Percentiles rank a stretch among this genome's conserved stretches.
These are phyloP conservation scores for Corythornis leucogaster DNA, from an alignment of 2,797 vertebrate species.

Conservation along the genomic window DNA sequence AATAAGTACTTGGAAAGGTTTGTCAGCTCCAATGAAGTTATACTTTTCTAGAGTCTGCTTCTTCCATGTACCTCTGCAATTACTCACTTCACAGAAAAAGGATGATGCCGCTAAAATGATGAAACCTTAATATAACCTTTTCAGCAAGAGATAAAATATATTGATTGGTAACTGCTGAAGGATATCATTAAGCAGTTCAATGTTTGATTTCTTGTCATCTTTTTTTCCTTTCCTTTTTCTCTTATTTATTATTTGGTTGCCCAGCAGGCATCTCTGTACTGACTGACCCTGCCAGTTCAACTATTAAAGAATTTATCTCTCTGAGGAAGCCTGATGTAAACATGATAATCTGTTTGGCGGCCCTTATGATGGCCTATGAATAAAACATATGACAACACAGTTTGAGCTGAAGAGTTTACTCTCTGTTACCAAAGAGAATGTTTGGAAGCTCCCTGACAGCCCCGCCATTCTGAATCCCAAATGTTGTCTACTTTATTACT, in stretches of 20 bases:
- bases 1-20: slow-evolving; percentile 55
- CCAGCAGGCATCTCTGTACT: slow-evolving; percentile 67
- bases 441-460: slow-evolving; percentile 77
- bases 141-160: slow-evolving; percentile 77
- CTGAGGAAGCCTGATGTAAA: slow-evolving; percentile 89
- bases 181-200: slow-evolving; percentile 66
- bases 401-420: slow-evolving; percentile 84
- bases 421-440: slow-evolving; percentile 83
- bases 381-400: slow-evolving; percentile 88
- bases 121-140: slow-evolving; percentile 76
- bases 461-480: slow-evolving; percentile 80
- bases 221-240: neutral
- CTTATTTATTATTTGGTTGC: slow-evolving; percentile 73
- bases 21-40: slow-evolving; percentile 43
- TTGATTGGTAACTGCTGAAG: slow-evolving; percentile 82
- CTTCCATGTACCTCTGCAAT: slow-evolving; percentile 27
- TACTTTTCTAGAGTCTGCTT: slow-evolving; percentile 27
- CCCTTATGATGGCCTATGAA: slow-evolving; percentile 86
- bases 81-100: slow-evolving; percentile 65
- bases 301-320: slow-evolving; percentile 90
- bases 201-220: slow-evolving; percentile 74
- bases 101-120: slow-evolving; percentile 59
- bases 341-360: slow-evolving; percentile 90
- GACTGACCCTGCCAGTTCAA: slow-evolving; percentile 82
- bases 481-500: slow-evolving; percentile 74